Base-by-base conservation (phyloP, 2,113 vertebrate species). In the Anguilla japonica region DNA sequence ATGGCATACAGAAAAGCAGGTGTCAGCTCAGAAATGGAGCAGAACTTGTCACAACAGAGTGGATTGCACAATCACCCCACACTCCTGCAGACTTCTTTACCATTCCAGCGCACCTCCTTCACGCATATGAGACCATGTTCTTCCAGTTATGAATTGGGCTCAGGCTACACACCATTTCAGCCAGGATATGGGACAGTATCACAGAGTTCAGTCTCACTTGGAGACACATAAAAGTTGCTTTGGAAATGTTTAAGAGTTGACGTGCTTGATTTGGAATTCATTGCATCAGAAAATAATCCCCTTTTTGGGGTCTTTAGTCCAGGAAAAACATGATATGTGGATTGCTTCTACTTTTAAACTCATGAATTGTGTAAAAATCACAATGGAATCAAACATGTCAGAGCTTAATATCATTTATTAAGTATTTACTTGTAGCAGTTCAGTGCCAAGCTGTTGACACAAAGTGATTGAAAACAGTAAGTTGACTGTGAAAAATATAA, bases 381-480 rank as follows among this genome's bases (percentile, higher is more conserved):
- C 11, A 83, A 41, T 39, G 56, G 26, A 84, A 67, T 26, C 9
- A 13, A 34, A n/a, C 71, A 75, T 75, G 71, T 26, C 63, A 75
- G 71, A 75, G n/a, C 71, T 9, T 34, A n/a, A 11, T 75, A n/a
- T 75, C n/a, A n/a, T 75, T 75, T 75, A 75, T 75, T n/a, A 75
- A 75, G 26, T 34, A 71, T 71, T 71, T 71, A 75, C 85, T 63
- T 41, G 84, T 63, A 82, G 83, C 88, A 63, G 0, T 88, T 67
- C 60, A 83, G 91, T 85, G 20, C 16, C 71, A 75, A 34, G 26
- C 9, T 11, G 9, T n/a, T 13, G 11, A 75, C 63, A 60, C 57
- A 60, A 7, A 34, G n/a, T 29, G 71, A 34, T 6, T 11, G 0
- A 75, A 29, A 75, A 75, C 71, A 75, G 14, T 5, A 16, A 18